Base-by-base conservation (phyloP, 2,113 vertebrate species). In the Enhydra lutris region DNA sequence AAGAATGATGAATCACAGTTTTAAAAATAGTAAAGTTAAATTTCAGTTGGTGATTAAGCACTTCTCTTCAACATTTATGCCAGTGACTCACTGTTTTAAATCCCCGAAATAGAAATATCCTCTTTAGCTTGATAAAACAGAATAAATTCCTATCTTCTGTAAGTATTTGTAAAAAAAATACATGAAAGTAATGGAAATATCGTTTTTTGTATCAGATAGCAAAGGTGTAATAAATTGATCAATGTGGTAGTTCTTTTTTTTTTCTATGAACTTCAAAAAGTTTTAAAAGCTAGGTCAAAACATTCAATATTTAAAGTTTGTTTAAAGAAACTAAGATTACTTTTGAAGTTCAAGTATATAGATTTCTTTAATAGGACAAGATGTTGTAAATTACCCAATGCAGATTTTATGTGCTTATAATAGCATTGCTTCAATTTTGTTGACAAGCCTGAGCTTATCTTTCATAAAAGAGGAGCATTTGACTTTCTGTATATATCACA, bases 11-110 rank as follows among this genome's bases (percentile, higher is more conserved):
- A 97, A 95, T 95, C 65, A 94, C 3, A 73, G 36, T 89, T 97
- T 94, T 93, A 83, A 93, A 96, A 61, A 91, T n/a, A 57, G 52
- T 26, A 69, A 79, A 78, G 90, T 95, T 92, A 90, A 97, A 96
- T 88, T 87, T 96, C 84, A 80, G 47, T 61, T 83, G 71, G 23
- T 94, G 94, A 97, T 67, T 92, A 97, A 93, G n/a, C 52, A 65
- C 12, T 91, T 91, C 52, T 93, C 79, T 94, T 97, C 24, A 83
- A 87, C 21, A 95, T 83, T 86, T 95, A 91, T 89, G 34, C 20
- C 88, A 92, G 15, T 24, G 73, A 87, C 42, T 95, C 29, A 63
- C 71, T 84, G 2, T 47, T 94, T 88, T 85, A 94, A 92, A 74
- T 52, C 1, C 57, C 34, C 20, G 57, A 85, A 92, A 97, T 61